Evolutionary conservation across 2,797 vertebrate genomes (phyloP), one percentile per base, ranked within the genome.

Genomic region (Lacerta agilis): DNA sequence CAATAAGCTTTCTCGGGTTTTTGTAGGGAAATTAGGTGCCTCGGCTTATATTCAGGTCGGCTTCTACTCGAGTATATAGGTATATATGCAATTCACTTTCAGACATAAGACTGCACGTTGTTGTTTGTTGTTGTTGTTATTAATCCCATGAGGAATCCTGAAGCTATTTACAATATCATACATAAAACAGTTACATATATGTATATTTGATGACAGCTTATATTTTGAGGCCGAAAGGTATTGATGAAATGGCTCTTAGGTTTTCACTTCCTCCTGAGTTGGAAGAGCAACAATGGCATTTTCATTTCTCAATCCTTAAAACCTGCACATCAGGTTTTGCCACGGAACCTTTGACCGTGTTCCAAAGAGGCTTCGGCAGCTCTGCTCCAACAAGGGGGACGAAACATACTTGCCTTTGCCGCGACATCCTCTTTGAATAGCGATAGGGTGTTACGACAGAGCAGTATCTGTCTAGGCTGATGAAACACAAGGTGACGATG

Each of bases 401-500:
- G 3, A 49, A 0, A 13, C 58, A 29, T 78, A 88, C 96, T 91
- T 83, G 94, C 96, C 96, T 95, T 92, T 94, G 94, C 38, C 95
- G 94, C 76, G 96, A 97, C 96, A 97, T 97, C 89, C 96, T 95
- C 58, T 85, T 95, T 13, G 96, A 95, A 38, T 97, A 97, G 90
- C 94, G 93, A 83, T 94, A 95, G 0, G 96, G 96, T 1, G 96
- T 96, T 72, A 96, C 95, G 71, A 97, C 96, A 0, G 96, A 97
- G 87, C 98, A 98, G 94, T 98, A 98, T 9, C 98, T 95, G 92
- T 98, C 98, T 95, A 98, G 93, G 82, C 98, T 98, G 61, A 98
- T 98, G 83, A 98, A 97, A 93, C 98, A 98, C 95, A 98, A 95
- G 0, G 98, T 98, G 89, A 98, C 97, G 1, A 98, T 98, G 93